Evolutionary conservation across 2,888 invertebrate genomes (phyloP).

Genomic region (Pediacus dermestoides): DNA sequence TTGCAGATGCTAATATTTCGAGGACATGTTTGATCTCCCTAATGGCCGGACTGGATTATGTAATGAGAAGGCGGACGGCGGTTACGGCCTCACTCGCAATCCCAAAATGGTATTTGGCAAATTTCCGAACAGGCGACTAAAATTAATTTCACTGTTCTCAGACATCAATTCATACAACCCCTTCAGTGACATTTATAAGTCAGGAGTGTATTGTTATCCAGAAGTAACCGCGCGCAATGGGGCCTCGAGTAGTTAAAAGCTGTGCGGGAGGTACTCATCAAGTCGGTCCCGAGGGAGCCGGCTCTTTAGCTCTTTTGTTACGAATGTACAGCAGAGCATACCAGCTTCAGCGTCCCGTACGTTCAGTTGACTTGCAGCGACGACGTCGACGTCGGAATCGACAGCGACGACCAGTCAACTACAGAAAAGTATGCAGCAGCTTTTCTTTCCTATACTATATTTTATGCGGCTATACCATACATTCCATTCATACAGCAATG

Average conservation of each 20-base stretch:
- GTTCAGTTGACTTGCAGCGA: constrained; percentile 13
- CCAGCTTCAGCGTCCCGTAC: constrained; percentile 11
- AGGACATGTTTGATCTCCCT: constrained; percentile 35
- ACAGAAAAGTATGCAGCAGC: no score
- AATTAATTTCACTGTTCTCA: constrained; percentile 49
- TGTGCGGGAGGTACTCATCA: constrained; percentile 47
- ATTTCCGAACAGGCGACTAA: constrained; percentile 48
- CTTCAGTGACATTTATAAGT: constrained; percentile 51
- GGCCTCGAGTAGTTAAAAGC: constrained; percentile 49
- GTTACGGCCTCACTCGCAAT: constrained; percentile 32
- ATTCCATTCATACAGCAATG: no score
- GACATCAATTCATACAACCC: constrained; percentile 49
- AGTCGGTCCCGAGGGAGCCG: constrained; percentile 43
- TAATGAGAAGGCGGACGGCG: constrained; percentile 34
- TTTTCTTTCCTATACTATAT: no score
- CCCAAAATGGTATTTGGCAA: constrained; percentile 46
- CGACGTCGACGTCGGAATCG: no score
- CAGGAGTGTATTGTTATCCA: constrained; percentile 50
- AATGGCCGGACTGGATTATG: constrained; percentile 34
- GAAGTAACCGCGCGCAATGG: constrained; percentile 46
- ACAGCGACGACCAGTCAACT: no score
- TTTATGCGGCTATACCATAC: no score
- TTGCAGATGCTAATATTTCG: constrained; percentile 37
- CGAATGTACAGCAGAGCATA: no score
- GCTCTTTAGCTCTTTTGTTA: constrained; percentile 42